Evolutionary conservation across 2,888 invertebrate species (phyloP), one percentile per base, ranked within the genome.

Genomic region (Epinotia ramella): DNA sequence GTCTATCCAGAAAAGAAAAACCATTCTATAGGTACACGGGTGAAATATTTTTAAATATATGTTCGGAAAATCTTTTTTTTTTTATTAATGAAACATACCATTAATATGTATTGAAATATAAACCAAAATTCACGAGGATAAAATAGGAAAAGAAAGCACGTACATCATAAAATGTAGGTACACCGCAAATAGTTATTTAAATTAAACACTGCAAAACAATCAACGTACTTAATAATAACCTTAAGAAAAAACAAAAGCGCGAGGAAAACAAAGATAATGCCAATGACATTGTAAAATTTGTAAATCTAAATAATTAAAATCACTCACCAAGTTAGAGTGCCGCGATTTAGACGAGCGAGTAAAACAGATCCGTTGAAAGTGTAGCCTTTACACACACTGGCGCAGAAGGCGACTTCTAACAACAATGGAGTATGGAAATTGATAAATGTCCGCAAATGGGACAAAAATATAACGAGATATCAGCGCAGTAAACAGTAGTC

Each of bases 331-430:
- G 84, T 78, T 80, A 79, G 76, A 81, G 78, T 81, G 80, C 79
- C 78, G 81, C 78, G 78, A 82, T 77, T 53, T 44, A 69, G 60
- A 72, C 56, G 74, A 71, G 53, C n/a, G 60, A 69, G 68, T 77
- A 68, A 77, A 78, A 71, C 44, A 69, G 86, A 84, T 84, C 87
- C 86, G 92, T 90, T 87, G 89, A 89, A 91, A 89, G 91, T 83
- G 88, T 82, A 84, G 87, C 91, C 94, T 94, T 94, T 94, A 93
- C 94, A 93, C 94, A 89, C 94, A 94, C 95, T 94, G 94, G 94
- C 90, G 91, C 84, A 94, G 94, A 95, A 94, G 94, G 90, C 89
- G 83, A 86, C 91, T 89, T 84, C 83, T 88, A 89, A 91, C 88
- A 89, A 88, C 84, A 84, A 79, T 79, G 72, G 81, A 82, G 80